Percentiles rank a stretch among this genome's conserved stretches.
phyloP scores from a whole-genome alignment of 64 coral and sea anemone species.

The Porites australiensis region DNA sequence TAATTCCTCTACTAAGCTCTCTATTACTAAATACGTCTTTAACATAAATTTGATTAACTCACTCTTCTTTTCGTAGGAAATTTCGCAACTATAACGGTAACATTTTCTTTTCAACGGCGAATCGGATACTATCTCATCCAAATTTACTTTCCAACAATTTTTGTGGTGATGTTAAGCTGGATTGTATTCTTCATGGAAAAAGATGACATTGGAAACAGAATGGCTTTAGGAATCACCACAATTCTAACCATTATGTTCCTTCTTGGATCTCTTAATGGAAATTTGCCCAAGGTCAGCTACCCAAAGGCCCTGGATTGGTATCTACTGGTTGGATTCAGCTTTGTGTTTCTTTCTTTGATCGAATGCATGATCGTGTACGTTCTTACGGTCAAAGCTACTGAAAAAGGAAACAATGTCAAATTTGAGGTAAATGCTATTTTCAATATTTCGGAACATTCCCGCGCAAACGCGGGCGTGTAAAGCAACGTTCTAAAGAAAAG shows the following conservation, averaged over 20 bases:
- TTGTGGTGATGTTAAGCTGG: constrained; percentile 36
- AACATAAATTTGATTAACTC: no score
- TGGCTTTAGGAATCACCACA: constrained; percentile 22
- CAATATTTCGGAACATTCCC: no score
- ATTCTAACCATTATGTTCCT: constrained; percentile 39
- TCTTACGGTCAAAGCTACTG: neutral
- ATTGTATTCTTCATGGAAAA: constrained; percentile 31
- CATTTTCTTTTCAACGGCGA: constrained; percentile 16
- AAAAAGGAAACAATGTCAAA: neutral
- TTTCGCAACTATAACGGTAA: constrained; percentile 32
- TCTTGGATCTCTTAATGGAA: constrained; percentile 8
- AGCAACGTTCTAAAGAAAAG: no score
- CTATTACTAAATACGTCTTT: no score
- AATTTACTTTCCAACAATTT: constrained; percentile 18
- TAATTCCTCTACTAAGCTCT: no score
- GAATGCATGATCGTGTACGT: constrained; percentile 82
- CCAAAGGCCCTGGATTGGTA: constrained; percentile 47
- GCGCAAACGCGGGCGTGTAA: no score
- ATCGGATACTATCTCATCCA: constrained; percentile 34
- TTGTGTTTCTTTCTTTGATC: constrained; percentile 86
- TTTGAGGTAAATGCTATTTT: neutral
- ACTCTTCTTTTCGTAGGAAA: neutral
- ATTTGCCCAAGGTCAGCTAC: constrained; percentile 25
- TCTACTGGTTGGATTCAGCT: constrained; percentile 27
- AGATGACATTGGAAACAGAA: constrained; percentile 3